A percentile compares a stretch with the other conserved stretches of the same genome.
Conservation (phyloP, 2,797 vertebrate genomes). For the Petrocephalus sullivani region DNA sequence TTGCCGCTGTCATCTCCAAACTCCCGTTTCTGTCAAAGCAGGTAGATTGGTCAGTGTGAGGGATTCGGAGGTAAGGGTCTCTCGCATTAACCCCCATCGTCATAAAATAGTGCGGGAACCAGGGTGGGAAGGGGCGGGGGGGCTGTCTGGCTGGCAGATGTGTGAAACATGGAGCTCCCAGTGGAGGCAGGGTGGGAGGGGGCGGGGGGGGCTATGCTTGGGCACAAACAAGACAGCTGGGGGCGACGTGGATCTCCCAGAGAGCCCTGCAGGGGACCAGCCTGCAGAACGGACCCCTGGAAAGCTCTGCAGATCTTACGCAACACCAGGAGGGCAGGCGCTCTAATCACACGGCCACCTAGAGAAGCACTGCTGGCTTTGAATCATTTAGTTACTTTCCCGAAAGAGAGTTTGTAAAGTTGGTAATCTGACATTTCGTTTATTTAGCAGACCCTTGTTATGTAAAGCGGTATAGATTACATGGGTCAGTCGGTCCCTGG, state of each 20-base stretch:
- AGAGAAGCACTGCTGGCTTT: background rate
- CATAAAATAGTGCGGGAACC: conserved; percentile 12
- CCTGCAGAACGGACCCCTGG: background rate
- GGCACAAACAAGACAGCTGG: conserved; percentile 59
- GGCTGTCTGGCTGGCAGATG: conserved; percentile 73
- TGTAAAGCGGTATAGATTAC: background rate
- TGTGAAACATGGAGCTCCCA: conserved; percentile 57
- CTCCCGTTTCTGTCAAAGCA: conserved; percentile 19
- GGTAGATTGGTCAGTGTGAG: conserved; percentile 7
- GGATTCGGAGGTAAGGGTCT: conserved; percentile 29
- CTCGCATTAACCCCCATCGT: background rate
- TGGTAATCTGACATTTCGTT: background rate
- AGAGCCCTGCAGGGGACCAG: background rate
- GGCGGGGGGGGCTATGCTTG: conserved; percentile 61
- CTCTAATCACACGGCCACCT: background rate
- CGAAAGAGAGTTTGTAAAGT: background rate
- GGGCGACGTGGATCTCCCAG: conserved; percentile 22
- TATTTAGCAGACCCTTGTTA: background rate
- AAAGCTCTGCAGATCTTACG: background rate
- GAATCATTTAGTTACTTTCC: background rate
- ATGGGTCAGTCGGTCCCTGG: background rate
- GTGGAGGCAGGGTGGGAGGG: conserved; percentile 56
- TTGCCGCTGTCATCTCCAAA: conserved; percentile 16
- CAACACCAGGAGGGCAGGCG: background rate
- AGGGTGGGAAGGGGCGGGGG: conserved; percentile 31